phyloP scores from a whole-genome alignment of 2,888 invertebrate genomes.

The Hylaea fasciaria region DNA sequence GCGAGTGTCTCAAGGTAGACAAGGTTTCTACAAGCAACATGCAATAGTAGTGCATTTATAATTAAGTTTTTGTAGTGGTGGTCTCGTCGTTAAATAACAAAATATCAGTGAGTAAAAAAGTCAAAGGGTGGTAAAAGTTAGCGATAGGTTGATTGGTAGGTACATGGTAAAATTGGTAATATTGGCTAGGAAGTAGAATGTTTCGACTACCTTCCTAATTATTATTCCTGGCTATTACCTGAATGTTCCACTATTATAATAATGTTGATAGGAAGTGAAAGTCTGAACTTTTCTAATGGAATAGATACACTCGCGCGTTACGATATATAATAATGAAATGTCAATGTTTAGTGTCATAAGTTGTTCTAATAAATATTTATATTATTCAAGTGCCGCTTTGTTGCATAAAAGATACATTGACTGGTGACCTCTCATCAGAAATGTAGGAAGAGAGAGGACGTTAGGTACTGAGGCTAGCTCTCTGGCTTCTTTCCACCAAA shows the following conservation, averaged over 20 bases:
- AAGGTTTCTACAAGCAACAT: background rate
- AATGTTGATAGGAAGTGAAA: slow-evolving; percentile 6
- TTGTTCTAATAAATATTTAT: slow-evolving; percentile 19
- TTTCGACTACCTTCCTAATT: too few relatives aligned
- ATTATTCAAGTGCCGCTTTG: slow-evolving; percentile 12
- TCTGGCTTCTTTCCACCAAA: background rate
- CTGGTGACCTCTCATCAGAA: slow-evolving; percentile 22
- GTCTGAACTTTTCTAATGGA: background rate
- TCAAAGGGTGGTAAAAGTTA: too few relatives aligned
- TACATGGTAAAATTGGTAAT: too few relatives aligned
- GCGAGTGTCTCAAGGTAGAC: too few relatives aligned
- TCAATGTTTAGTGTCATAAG: slow-evolving; percentile 15
- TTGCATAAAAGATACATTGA: slow-evolving; percentile 19
- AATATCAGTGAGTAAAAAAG: too few relatives aligned
- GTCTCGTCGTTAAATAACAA: too few relatives aligned
- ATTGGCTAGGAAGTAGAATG: too few relatives aligned
- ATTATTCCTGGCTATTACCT: too few relatives aligned
- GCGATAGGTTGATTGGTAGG: too few relatives aligned
- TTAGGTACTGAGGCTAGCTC: too few relatives aligned
- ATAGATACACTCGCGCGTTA: background rate
- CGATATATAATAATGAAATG: slow-evolving; percentile 11
- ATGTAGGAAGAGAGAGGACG: slow-evolving; percentile 23
- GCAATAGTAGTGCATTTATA: background rate
- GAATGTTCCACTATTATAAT: too few relatives aligned
- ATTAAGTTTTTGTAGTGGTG: too few relatives aligned